Evolutionary conservation across 2,888 invertebrate genomes (phyloP).

Genomic region (Desoria tigrina): DNA sequence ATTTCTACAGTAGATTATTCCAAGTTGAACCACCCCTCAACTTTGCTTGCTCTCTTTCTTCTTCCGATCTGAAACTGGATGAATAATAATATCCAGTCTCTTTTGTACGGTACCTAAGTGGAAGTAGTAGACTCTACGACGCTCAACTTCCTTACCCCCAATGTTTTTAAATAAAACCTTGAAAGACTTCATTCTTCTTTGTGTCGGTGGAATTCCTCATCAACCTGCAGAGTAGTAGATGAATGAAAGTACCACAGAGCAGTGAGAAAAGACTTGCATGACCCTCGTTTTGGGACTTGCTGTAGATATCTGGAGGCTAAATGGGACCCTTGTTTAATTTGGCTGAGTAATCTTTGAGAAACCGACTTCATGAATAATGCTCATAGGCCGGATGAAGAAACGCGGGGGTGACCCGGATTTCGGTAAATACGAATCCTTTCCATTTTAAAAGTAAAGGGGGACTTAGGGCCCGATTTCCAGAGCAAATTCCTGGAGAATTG

Average conservation of each 20-base stretch:
- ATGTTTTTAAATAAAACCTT: constrained; percentile 5
- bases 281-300: too few species aligned
- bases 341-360: constrained; percentile 15
- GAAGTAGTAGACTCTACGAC: neutral
- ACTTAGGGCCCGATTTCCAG: too few species aligned
- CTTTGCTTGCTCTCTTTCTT: neutral
- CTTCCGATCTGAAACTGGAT: constrained; percentile 1
- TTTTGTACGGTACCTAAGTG: too few species aligned
- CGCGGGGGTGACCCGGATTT: constrained; percentile 5
- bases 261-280: too few species aligned
- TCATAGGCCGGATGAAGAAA: neutral
- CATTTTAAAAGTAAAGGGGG: too few species aligned
- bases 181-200: neutral
- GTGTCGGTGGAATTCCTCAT: neutral
- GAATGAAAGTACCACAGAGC: neutral
- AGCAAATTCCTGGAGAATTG: too few species aligned
- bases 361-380: constrained; percentile 13
- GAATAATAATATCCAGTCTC: neutral
- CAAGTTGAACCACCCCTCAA: neutral
- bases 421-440: too few species aligned
- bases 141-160: neutral
- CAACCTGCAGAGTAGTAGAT: neutral
- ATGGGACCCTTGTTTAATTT: constrained; percentile 9
- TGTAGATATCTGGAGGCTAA: neutral
- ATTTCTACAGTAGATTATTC: too few species aligned